These are phyloP conservation scores for Phainopepla nitens DNA, from an alignment of 2,113 vertebrate genomes.

Conservation along the genomic window DNA sequence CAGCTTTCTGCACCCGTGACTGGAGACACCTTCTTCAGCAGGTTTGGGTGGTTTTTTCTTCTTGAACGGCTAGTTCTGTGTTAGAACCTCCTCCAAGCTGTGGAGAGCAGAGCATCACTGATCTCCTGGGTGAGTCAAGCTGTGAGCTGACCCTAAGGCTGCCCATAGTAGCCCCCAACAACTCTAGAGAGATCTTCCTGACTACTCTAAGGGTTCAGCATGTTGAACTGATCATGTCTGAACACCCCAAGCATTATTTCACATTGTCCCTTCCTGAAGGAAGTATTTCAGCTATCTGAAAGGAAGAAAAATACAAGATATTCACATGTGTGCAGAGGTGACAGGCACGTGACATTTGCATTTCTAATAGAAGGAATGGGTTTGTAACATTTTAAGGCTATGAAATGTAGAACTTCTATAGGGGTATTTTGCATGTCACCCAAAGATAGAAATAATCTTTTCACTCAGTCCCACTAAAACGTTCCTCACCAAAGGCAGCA, in stretches of 20 bases:
- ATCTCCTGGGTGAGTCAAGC: neutral
- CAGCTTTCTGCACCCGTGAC: neutral
- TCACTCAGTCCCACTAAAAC: neutral
- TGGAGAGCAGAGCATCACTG: neutral
- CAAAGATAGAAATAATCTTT: neutral
- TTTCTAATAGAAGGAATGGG: neutral
- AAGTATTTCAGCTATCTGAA: neutral
- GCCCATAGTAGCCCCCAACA: neutral
- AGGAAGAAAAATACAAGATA: neutral
- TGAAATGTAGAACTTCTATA: neutral
- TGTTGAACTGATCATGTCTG: neutral
- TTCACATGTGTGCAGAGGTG: neutral
- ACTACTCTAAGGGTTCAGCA: neutral
- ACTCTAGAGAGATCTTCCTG: neutral
- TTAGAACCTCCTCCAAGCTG: neutral
- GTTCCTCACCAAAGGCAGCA: neutral
- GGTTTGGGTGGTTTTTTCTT: neutral
- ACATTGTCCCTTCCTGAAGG: neutral
- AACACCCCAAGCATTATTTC: neutral
- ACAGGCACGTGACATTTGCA: neutral
- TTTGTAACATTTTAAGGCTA: neutral
- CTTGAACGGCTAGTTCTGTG: neutral
- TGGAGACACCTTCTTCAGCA: neutral
- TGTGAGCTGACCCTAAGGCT: neutral
- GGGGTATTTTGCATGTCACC: neutral